These are phyloP conservation scores for Solea solea DNA, from an alignment of 2,113 vertebrate genomes.

Conservation along the genomic window DNA sequence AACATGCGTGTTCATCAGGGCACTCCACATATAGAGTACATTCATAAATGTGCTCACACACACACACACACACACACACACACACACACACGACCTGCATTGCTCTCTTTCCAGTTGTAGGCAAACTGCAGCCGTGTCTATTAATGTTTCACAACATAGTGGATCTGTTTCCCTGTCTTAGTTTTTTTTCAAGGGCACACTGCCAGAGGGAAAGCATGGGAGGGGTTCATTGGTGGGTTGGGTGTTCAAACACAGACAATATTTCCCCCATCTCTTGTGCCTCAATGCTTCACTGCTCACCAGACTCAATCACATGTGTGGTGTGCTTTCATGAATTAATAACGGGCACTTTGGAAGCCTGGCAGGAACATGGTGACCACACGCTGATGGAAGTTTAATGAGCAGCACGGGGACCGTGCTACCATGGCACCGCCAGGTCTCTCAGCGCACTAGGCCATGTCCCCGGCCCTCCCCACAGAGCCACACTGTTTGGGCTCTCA, in stretches of 20 bases:
- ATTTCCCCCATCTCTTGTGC: constrained; percentile 81
- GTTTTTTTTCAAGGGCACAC: constrained; percentile 66
- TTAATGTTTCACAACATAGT: constrained; percentile 90
- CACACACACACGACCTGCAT: constrained; percentile 51
- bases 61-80: constrained; percentile 29
- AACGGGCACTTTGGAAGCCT: constrained; percentile 89
- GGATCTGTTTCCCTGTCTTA: constrained; percentile 67
- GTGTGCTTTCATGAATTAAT: constrained; percentile 96
- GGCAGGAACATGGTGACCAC: constrained; percentile 81
- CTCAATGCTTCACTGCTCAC: constrained; percentile 88
- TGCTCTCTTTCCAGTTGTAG: constrained; percentile 65
- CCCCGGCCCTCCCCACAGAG: constrained; percentile 71
- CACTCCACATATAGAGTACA: constrained; percentile 24
- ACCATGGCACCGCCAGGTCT: constrained; percentile 79
- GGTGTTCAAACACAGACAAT: constrained; percentile 80
- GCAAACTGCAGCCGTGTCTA: constrained; percentile 83
- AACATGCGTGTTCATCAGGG: constrained; percentile 47
- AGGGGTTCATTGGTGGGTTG: constrained; percentile 66
- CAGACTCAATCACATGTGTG: constrained; percentile 89
- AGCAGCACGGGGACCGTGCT: constrained; percentile 87
- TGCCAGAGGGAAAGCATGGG: constrained; percentile 69
- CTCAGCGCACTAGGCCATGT: constrained; percentile 77
- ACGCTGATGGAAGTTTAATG: constrained; percentile 91
- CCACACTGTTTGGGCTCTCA: constrained; percentile 81
- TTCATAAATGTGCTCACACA: constrained; percentile 26